phyloP scores from a whole-genome alignment of 2,113 vertebrate species.

The Gila orcuttii region DNA sequence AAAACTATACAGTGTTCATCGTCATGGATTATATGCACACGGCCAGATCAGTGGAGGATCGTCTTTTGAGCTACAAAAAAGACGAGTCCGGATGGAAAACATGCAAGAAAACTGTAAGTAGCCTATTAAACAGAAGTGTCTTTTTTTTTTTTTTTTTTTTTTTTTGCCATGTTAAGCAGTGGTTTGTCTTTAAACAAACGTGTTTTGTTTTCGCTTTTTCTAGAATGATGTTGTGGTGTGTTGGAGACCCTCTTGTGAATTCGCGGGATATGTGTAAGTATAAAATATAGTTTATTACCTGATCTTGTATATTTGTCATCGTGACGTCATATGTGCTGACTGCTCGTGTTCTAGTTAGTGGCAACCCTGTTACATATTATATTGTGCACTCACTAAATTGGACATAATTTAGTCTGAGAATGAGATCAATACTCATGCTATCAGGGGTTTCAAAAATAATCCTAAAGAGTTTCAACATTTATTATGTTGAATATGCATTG shows the following conservation, averaged over 20 bases:
- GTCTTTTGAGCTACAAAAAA: conserved; percentile 76
- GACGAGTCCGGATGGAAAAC: conserved; percentile 84
- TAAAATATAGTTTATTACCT: neutral
- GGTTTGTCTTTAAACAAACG: neutral
- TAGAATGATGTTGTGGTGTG: conserved; percentile 86
- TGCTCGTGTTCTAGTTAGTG: neutral
- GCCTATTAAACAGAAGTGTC: neutral
- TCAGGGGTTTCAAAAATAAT: neutral
- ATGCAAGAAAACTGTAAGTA: conserved; percentile 82
- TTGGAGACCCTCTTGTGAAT: conserved; percentile 92
- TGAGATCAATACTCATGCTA: neutral
- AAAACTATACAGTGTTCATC: neutral
- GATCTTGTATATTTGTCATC: neutral
- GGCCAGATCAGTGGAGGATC: conserved; percentile 75
- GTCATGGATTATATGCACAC: conserved; percentile 74
- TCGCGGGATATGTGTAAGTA: conserved; percentile 89
- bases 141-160: too few species aligned
- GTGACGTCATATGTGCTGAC: conserved; percentile 28
- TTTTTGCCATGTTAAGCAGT: neutral
- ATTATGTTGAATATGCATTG: neutral
- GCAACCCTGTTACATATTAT: neutral
- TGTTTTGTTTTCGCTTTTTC: conserved; percentile 10
- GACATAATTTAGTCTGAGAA: neutral
- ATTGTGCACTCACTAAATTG: neutral
- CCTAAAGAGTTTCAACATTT: neutral